Evolutionary conservation across 1,140 invertebrate genomes (phyloP).

Genomic region (Zaprionus nigranus): DNA sequence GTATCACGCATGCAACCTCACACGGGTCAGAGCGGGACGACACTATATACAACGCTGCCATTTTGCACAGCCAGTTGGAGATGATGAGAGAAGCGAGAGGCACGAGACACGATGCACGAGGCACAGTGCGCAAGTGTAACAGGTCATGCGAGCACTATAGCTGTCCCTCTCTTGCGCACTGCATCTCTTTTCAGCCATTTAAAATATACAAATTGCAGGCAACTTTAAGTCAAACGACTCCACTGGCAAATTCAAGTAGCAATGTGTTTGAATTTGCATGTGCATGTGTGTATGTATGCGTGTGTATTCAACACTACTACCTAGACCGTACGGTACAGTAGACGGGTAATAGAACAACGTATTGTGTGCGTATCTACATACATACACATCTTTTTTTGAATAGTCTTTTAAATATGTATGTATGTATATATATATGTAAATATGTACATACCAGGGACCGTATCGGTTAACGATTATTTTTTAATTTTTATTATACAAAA

Average conservation of each 20-base stretch:
- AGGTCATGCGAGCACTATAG: not conserved
- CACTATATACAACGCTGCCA: slow-evolving; percentile 44
- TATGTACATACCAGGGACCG: too few relatives aligned
- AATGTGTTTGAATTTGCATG: not conserved
- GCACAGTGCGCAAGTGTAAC: slow-evolving; percentile 20
- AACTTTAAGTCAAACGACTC: slow-evolving; percentile 44
- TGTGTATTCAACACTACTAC: not conserved
- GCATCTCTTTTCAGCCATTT: slow-evolving; percentile 37
- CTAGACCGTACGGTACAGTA: not conserved
- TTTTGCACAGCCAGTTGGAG: slow-evolving; percentile 46
- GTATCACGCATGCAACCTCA: slow-evolving; percentile 10
- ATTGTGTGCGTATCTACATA: too few relatives aligned
- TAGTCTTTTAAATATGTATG: too few relatives aligned
- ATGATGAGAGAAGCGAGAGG: slow-evolving; percentile 18
- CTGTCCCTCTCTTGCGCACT: not conserved
- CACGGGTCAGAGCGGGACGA: slow-evolving; percentile 11
- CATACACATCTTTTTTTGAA: too few relatives aligned
- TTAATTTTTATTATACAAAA: too few relatives aligned
- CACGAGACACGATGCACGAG: not conserved
- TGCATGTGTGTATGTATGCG: not conserved
- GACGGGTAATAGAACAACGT: too few relatives aligned
- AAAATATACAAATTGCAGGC: slow-evolving; percentile 43
- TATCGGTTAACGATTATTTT: too few relatives aligned
- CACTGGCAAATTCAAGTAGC: not conserved
- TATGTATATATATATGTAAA: too few relatives aligned